These are phyloP conservation scores for Gasterosteus nipponicus DNA, from an alignment of 2,113 vertebrate genomes.

Conservation along the genomic window DNA sequence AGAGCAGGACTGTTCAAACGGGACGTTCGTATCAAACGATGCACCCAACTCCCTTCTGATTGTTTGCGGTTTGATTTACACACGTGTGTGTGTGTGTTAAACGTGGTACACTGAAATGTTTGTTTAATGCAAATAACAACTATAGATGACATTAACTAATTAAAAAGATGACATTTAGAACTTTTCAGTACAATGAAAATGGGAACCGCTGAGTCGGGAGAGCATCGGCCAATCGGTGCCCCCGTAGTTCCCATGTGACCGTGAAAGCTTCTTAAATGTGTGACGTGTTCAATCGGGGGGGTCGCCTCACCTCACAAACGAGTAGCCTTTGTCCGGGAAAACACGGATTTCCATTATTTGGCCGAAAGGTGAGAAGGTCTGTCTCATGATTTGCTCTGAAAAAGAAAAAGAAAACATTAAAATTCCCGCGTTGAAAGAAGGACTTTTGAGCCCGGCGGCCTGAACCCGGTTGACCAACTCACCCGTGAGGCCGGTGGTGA, in stretches of 20 bases:
- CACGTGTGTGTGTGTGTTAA: too few relatives aligned
- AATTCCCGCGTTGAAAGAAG: background rate
- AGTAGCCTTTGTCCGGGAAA: conserved; percentile 98
- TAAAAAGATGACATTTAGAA: too few relatives aligned
- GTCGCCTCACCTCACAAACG: conserved; percentile 89
- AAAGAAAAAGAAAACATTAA: background rate
- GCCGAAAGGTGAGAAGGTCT: conserved; percentile 97
- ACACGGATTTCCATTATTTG: conserved; percentile 98
- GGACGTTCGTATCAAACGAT: background rate
- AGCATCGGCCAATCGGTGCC: too few relatives aligned
- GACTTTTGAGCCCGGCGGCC: background rate
- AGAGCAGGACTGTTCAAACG: rapidly evolving
- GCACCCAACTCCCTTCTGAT: too few relatives aligned
- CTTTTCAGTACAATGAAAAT: too few relatives aligned
- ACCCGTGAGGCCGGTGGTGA: conserved; percentile 92
- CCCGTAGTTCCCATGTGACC: background rate
- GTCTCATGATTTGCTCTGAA: conserved; percentile 96
- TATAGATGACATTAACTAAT: too few relatives aligned
- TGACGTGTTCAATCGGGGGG: background rate
- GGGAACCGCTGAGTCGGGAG: too few relatives aligned
- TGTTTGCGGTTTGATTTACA: too few relatives aligned
- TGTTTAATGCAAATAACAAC: too few relatives aligned
- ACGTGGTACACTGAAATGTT: too few relatives aligned
- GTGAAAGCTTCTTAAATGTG: background rate
- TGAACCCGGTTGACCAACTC: background rate